A percentile compares a stretch with the other conserved stretches of the same genome.
Conservation (phyloP, 2,888 invertebrate species). For the Drosophila histrio region DNA sequence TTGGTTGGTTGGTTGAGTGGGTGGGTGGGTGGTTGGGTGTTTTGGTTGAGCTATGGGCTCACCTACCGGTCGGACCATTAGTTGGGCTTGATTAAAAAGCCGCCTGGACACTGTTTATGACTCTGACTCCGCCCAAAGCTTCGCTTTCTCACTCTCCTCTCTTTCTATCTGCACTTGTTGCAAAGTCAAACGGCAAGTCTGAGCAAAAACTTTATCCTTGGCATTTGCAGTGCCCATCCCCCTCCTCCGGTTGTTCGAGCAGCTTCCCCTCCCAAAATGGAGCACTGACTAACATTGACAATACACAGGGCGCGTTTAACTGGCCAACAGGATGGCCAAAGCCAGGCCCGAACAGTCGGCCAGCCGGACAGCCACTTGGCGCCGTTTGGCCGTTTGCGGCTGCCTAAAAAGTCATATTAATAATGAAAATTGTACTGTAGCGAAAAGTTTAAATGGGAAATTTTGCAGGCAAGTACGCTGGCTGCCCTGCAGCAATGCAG, state of each 20-base stretch:
- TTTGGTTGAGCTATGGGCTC: conserved; percentile 10
- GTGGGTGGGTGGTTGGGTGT: background rate
- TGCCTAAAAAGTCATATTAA: conserved; percentile 81
- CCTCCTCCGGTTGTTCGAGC: too few species aligned
- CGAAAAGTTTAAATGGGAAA: conserved; percentile 79
- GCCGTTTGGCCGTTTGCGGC: conserved; percentile 66
- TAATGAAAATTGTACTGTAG: conserved; percentile 79
- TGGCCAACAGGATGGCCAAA: conserved; percentile 66
- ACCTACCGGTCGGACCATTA: conserved; percentile 60
- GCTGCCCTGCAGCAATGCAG: conserved; percentile 75
- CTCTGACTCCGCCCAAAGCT: background rate
- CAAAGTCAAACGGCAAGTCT: conserved; percentile 73
- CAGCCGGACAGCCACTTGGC: conserved; percentile 58
- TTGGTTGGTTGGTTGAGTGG: background rate
- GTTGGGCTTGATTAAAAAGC: conserved; percentile 75
- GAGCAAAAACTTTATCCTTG: conserved; percentile 69
- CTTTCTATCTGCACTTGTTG: conserved; percentile 63
- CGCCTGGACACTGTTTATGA: conserved; percentile 43
- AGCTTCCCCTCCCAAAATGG: conserved; percentile 7
- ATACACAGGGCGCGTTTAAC: conserved; percentile 74
- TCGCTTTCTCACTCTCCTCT: background rate
- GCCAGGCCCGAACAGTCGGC: conserved; percentile 6
- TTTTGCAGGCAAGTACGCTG: conserved; percentile 65
- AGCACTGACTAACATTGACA: conserved; percentile 72
- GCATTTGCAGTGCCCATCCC: conserved; percentile 37